Evolutionary conservation across 2,888 invertebrate genomes (phyloP), one percentile per base, ranked within the genome.

Genomic region (Aporophyla lueneburgensis): DNA sequence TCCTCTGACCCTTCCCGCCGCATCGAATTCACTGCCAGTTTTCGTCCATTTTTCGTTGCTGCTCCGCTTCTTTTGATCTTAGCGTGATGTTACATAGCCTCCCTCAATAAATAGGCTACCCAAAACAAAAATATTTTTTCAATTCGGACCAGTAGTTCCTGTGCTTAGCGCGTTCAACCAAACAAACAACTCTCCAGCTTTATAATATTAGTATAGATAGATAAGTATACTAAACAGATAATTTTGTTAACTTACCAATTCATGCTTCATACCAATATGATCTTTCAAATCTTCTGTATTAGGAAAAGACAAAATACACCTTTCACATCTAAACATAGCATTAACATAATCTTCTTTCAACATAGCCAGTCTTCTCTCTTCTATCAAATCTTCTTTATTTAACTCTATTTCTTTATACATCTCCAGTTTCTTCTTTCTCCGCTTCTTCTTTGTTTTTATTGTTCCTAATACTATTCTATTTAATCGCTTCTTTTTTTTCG

Each of bases 241-340:
- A 33, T 33, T 33, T 33, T 10, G 12, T 16, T 0, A n/a, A 90
- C 93, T 90, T 84, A 96, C 96, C 91, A 89, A 70, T 10, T 94
- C 91, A 92, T 96, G 96, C 79, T 96, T 96, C 0, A 91, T 72
- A 7, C 62, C 83, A 0, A 89, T 16, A 89, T 96, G 96, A 0
- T 96, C 96, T 5, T 90, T 92, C 74, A 95, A 88, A 80, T 95
- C 95, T 9, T 96, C 96, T 0, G 87, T 90, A 81, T 95, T 96
- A 0, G 96, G 94, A 74, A 96, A 96, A 0, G 94, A 87, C 0
- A 92, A 0, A 0, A 96, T 89, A 88, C 96, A 96, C 1, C 58
- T 81, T 0, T 94, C 94, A 81, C 96, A 96, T 12, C 89, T 88
- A 74, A 94, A 95, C 92, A 95, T 93, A 0, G 96, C 95, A 71